Percentiles rank a stretch among this genome's conserved stretches.
Evolutionary conservation across 2,888 invertebrate species (phyloP).

Genomic region (Julus scandinavius): DNA sequence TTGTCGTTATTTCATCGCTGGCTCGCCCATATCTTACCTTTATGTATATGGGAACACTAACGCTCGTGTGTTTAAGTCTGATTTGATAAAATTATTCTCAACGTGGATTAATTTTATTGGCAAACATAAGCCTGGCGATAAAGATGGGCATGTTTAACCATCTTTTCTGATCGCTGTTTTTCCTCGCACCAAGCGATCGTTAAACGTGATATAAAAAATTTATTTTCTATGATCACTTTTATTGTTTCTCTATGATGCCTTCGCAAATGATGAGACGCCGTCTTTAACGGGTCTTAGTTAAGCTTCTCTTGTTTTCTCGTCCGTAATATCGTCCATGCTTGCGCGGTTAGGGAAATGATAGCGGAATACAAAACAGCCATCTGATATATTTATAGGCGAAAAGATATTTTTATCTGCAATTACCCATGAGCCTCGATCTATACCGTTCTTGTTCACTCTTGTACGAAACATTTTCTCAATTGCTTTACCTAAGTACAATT

Average conservation of each 20-base stretch:
- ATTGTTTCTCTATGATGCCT: neutral
- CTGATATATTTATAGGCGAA: no score
- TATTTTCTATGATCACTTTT: neutral
- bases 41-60: neutral
- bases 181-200: neutral
- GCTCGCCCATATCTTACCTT: neutral
- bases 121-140: neutral
- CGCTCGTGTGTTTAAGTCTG: neutral
- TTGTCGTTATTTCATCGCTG: neutral
- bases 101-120: constrained; percentile 18
- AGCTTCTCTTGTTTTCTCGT: no score
- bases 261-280: neutral
- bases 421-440: no score
- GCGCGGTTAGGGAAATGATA: no score
- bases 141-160: neutral
- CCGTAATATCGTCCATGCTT: no score
- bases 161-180: neutral
- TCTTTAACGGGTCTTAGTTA: no score
- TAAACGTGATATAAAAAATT: neutral
- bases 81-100: constrained; percentile 26
- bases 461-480: no score
- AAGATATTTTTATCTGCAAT: no score
- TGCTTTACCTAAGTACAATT: no score
- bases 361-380: no score
- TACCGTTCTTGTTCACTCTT: no score